Base-by-base conservation (phyloP, 2,888 invertebrate genomes). In the Rhagonycha fulva region DNA sequence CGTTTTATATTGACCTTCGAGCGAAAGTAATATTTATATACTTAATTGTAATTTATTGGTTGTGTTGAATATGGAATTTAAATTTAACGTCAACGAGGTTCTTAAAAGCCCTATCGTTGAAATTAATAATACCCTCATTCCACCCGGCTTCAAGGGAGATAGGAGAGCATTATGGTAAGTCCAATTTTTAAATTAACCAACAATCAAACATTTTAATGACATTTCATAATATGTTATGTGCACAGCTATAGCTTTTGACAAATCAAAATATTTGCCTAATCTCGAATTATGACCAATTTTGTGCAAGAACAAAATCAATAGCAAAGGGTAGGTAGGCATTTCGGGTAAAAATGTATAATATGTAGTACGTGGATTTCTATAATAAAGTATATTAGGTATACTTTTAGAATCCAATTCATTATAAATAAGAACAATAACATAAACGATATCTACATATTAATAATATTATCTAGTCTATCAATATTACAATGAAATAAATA, bases 101-200 rank as follows among this genome's bases (percentile, higher is more conserved):
- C 90, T 91, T 83, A 87, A 87, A 74, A 85, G 88, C 74, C 87
- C 89, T 62, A 89, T 91, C 73, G 88, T 90, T 74, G 89, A 89
- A 82, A 87, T 91, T 75, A 87, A 88, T 75, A 88, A 88, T 24
- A 89, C 87, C 82, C 85, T 91, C 66, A 85, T 91, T 80, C 91
- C 91, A 79, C 88, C 89, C 76, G 90, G 89, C 75, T 91, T 90
- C 83, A 87, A 87, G 23, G 90, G 90, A 81, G 89, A 90, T 80
- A 87, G 90, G 80, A 87, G 89, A 83, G 88, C 88, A 77, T 85
- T 90, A 87, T 90, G 87, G 88, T 88, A 80, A 86, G 87, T n/a
- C 47, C 5, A 4, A 47, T 47, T 47, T 47, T 47, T 47, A n/a
- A 47, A 47, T 7, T n/a, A 7, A 47, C 7, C 9, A 9, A 9